These are phyloP conservation scores for Phylloscopus collybita DNA, from an alignment of 2,797 vertebrate species.

Conservation along the genomic window DNA sequence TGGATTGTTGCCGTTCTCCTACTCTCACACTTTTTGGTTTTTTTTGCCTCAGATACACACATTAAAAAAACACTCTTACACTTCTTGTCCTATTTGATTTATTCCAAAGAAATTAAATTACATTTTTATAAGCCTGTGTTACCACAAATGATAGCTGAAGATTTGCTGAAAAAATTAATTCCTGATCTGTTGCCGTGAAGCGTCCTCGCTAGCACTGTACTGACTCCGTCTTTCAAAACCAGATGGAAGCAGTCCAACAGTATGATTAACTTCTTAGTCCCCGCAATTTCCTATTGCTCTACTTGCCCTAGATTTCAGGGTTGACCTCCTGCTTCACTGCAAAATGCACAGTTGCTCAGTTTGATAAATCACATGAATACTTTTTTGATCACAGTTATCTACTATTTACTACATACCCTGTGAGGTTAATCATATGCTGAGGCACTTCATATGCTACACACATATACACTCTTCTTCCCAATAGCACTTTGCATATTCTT, in stretches of 20 bases:
- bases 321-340: constrained; percentile 78
- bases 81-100: constrained; percentile 69
- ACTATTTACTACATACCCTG: constrained; percentile 74
- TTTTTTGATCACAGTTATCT: constrained; percentile 79
- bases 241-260: constrained; percentile 76
- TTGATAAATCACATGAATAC: constrained; percentile 78
- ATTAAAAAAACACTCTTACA: constrained; percentile 48
- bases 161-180: constrained; percentile 78
- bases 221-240: constrained; percentile 68
- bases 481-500: constrained; percentile 69
- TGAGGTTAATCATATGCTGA: constrained; percentile 73
- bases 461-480: constrained; percentile 58
- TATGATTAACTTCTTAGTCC: constrained; percentile 81
- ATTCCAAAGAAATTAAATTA: constrained; percentile 74
- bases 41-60: neutral
- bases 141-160: constrained; percentile 73
- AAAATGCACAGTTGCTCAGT: constrained; percentile 73
- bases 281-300: constrained; percentile 74
- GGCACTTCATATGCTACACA: constrained; percentile 67
- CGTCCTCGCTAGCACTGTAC: constrained; percentile 35
- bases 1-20: constrained; percentile 33
- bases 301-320: constrained; percentile 78
- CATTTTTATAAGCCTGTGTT: constrained; percentile 77
- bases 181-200: constrained; percentile 71
- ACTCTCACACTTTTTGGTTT: neutral